Conservation (phyloP, 2,113 vertebrate genomes). For the Antechinus stuartii region DNA sequence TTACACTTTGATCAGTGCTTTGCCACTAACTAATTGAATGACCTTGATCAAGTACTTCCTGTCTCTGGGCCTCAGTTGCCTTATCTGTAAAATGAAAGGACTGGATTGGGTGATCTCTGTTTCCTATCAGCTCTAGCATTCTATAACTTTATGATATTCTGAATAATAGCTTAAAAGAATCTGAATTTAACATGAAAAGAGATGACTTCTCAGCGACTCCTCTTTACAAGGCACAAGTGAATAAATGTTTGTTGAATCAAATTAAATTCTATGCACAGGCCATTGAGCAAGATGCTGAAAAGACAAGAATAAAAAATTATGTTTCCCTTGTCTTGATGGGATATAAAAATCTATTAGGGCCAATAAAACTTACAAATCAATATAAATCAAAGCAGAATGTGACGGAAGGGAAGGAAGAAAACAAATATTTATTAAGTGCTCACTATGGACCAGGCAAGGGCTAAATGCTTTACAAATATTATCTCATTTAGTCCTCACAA, state of each 20-base stretch:
- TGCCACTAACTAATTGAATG: neutral
- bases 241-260: neutral
- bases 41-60: neutral
- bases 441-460: neutral
- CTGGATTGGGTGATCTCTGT: neutral
- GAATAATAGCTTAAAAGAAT: constrained; percentile 35
- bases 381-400: neutral
- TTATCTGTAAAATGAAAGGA: neutral
- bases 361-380: neutral
- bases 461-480: no score
- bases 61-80: neutral
- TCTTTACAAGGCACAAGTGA: neutral
- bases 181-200: constrained; percentile 26
- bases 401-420: neutral
- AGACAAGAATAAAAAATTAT: neutral
- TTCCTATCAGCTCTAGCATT: constrained; percentile 30
- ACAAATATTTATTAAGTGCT: neutral
- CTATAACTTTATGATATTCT: neutral
- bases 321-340: no score
- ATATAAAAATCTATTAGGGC: neutral
- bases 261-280: neutral
- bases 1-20: neutral
- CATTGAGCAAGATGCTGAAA: neutral
- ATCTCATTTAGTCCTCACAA: no score
- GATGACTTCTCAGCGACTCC: neutral